Base-by-base conservation (phyloP, 2,888 invertebrate genomes). In the Noctua comes region DNA sequence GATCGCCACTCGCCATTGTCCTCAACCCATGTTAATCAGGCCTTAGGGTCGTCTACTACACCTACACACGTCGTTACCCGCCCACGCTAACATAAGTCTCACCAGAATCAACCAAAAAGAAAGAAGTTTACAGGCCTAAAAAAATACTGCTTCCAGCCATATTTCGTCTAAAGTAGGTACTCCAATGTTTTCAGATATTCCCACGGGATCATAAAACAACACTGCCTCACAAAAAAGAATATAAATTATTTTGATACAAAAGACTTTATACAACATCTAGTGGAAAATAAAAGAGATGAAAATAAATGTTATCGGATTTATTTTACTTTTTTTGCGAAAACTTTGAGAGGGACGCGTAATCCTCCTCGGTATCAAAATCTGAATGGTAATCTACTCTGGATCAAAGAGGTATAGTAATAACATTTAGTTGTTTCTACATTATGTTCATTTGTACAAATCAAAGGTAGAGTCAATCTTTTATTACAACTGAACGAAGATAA, bases 221-320 rank as follows among this genome's bases (percentile, higher is more conserved):
- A 13, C 48, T 59, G 4, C 31, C n/a, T 46, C 8, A 51, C 65
- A 66, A 79, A 79, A 82, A 79, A 66, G n/a, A 66, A 59, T 36
- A 76, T 79, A 79, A 66, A 83, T 79, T 59, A 83, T 83, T 66
- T 83, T 59, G 48, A 27, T 83, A 83, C 65, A 76, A 83, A 76
- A 83, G 48, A 66, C 40, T 83, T 66, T 48, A n/a, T 31, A 66
- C 40, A 48, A 76, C 16, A 76, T 82, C 48, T 57, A 24, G 31
- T 31, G 40, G 11, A 76, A 48, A 83, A 83, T 76, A 76, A 83
- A 82, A 59, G 46, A 48, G 40, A 66, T 66, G 31, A 8, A 83
- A 40, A 79, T 76, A 57, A 65, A 65, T 48, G 46, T 65, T 31
- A 54, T 24, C 24, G 10, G 46, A 81, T 73, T 73, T 65, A 18